Percentiles rank a stretch among this genome's conserved stretches.
Evolutionary conservation across 2,113 vertebrate species (phyloP).

Genomic region (Mormyrus iriodes): DNA sequence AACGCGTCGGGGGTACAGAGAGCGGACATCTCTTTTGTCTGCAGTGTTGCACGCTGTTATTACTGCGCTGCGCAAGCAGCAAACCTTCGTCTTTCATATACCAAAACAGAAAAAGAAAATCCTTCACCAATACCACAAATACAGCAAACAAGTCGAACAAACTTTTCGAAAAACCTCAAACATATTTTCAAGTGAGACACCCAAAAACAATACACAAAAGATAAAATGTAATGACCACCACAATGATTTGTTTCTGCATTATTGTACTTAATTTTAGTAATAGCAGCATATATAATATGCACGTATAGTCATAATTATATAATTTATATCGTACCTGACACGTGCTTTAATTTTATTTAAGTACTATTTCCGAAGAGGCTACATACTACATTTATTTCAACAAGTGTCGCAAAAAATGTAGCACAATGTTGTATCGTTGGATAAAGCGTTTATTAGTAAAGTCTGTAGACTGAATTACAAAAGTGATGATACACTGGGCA

Average conservation of each 20-base stretch:
- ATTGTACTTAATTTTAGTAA: background rate
- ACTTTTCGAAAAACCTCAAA: background rate
- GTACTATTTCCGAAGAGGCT: background rate
- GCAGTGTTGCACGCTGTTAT: background rate
- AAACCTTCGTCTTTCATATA: background rate
- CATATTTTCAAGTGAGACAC: background rate
- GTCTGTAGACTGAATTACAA: background rate
- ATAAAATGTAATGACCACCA: background rate
- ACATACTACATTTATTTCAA: background rate
- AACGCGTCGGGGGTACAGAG: constrained; percentile 41
- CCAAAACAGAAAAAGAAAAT: background rate
- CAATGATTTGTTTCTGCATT: background rate
- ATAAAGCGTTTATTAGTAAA: background rate
- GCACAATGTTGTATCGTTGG: background rate
- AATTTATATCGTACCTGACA: background rate
- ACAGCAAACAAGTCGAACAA: background rate
- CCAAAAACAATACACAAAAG: background rate
- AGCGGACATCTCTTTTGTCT: constrained; percentile 37
- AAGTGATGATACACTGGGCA: background rate
- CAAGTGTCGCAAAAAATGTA: background rate
- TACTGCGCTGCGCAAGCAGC: background rate
- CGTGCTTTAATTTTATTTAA: background rate
- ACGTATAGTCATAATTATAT: background rate
- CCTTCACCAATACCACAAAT: background rate
- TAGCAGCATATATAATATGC: background rate